phyloP scores from a whole-genome alignment of 2,888 invertebrate species.

The Epistrophe grossulariae region DNA sequence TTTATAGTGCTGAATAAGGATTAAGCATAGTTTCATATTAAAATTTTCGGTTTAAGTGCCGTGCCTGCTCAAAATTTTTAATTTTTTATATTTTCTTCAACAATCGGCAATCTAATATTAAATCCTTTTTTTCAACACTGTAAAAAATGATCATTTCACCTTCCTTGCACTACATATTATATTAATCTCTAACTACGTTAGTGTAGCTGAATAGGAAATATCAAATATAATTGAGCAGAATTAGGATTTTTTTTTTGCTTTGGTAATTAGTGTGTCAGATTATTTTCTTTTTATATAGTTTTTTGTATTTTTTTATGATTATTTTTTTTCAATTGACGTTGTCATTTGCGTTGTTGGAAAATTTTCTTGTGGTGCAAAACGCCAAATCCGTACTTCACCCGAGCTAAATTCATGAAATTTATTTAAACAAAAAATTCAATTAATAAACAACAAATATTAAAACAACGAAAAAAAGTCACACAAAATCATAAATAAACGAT shows the following conservation, averaged over 20 bases:
- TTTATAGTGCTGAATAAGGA: constrained; percentile 40
- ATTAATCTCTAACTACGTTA: constrained; percentile 60
- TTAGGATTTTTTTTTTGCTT: constrained; percentile 56
- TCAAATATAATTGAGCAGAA: constrained; percentile 64
- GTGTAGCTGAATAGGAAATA: constrained; percentile 63
- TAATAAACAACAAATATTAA: constrained; percentile 41
- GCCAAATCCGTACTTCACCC: constrained; percentile 80
- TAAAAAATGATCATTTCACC: constrained; percentile 48
- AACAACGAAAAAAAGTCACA: not conserved
- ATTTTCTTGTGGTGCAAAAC: constrained; percentile 79
- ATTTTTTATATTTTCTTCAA: too few species aligned
- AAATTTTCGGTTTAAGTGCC: not conserved
- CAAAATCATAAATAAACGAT: constrained; percentile 14
- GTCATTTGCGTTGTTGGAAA: constrained; percentile 77
- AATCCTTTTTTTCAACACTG: constrained; percentile 30
- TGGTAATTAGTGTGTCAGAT: constrained; percentile 45
- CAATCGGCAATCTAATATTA: too few species aligned
- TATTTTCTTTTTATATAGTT: not conserved
- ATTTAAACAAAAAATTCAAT: constrained; percentile 58
- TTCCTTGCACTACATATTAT: constrained; percentile 48
- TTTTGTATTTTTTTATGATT: constrained; percentile 25
- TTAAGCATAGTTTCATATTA: not conserved
- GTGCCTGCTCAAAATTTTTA: not conserved
- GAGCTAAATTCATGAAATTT: constrained; percentile 77
- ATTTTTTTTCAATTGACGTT: constrained; percentile 76